phyloP scores from a whole-genome alignment of 2,888 invertebrate species.

The Lacanobia oleracea region DNA sequence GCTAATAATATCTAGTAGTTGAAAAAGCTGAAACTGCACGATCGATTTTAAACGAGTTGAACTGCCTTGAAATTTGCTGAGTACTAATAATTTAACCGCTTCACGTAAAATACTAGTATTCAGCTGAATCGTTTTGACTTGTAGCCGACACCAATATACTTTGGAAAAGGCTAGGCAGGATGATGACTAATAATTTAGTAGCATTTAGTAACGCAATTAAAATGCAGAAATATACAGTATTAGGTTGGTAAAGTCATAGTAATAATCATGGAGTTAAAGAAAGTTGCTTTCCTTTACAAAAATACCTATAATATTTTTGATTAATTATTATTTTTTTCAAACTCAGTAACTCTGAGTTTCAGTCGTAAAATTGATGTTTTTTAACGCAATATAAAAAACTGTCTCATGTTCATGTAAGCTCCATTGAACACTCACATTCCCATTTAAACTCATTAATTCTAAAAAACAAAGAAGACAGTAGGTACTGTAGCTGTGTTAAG shows the following conservation, averaged over 20 bases:
- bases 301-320: neutral
- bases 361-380: no score
- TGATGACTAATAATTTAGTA: neutral
- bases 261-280: neutral
- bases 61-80: slow-evolving; percentile 5
- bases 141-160: no score
- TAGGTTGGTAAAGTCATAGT: neutral
- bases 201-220: slow-evolving; percentile 10
- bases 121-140: no score
- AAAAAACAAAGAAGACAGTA: slow-evolving; percentile 4
- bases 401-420: no score
- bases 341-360: no score
- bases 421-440: neutral
- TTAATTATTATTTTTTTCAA: no score
- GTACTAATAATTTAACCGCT: slow-evolving; percentile 9
- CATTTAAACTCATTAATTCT: slow-evolving; percentile 10
- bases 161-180: no score
- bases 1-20: neutral
- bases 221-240: neutral
- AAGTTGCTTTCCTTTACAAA: neutral
- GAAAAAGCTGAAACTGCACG: slow-evolving; percentile 13
- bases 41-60: slow-evolving; percentile 20
- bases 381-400: no score
- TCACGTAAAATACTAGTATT: no score
- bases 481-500: neutral